Evolutionary conservation across 1,140 invertebrate genomes (phyloP).

Genomic region (Drosophila pseudoananassae): DNA sequence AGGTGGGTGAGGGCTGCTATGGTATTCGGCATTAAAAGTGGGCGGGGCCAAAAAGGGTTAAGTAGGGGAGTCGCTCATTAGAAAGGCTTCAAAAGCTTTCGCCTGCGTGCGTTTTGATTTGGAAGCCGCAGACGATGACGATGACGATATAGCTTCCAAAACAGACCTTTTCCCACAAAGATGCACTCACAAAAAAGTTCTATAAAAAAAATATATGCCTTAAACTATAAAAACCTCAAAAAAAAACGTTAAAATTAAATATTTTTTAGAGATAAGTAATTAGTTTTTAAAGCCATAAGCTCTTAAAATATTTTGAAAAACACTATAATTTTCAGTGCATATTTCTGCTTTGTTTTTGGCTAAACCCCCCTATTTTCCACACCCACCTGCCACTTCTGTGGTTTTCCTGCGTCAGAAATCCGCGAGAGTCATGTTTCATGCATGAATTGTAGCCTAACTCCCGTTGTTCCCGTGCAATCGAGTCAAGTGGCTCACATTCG

Average conservation of each 20-base stretch:
- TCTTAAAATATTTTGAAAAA: not conserved
- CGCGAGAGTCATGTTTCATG: constrained; percentile 63
- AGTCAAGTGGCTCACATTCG: constrained; percentile 65
- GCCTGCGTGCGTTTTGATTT: constrained; percentile 71
- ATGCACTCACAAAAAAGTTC: constrained; percentile 10
- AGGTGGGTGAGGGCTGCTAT: not conserved
- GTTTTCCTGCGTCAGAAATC: not conserved
- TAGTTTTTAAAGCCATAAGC: too few species aligned
- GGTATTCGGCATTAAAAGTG: not conserved
- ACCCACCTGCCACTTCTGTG: not conserved
- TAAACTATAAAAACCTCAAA: too few species aligned
- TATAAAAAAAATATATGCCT: too few species aligned
- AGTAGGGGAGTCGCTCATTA: constrained; percentile 55
- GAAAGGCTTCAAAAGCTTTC: constrained; percentile 57
- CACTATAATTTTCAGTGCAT: not conserved
- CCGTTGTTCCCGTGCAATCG: constrained; percentile 72
- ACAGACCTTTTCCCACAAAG: constrained; percentile 10
- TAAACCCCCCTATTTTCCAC: not conserved
- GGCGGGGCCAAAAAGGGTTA: not conserved
- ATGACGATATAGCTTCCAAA: constrained; percentile 22
- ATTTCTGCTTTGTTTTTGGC: not conserved
- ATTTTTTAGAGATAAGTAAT: too few species aligned
- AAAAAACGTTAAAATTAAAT: too few species aligned
- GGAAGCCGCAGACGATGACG: constrained; percentile 42
- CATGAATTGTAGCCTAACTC: constrained; percentile 76